Base-by-base conservation (phyloP, 1,140 invertebrate genomes). In the Heliconius hermathena region DNA sequence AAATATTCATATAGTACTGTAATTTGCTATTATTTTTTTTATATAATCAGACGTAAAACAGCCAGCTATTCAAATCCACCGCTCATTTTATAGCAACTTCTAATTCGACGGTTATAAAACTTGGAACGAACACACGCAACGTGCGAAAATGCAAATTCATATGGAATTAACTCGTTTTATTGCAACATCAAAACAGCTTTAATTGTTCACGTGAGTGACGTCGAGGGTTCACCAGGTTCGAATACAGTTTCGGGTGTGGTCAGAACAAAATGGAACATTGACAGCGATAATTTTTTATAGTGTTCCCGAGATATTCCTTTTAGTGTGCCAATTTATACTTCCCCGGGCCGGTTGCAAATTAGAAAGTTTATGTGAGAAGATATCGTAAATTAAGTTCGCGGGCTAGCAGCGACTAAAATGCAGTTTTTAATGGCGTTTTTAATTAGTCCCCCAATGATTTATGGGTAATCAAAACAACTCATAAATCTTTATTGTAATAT, bases 271-370 rank as follows among this genome's bases (percentile, higher is more conserved):
- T 88, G 84, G 85, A 89, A 89, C 87, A 88, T 87, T 85, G 85
- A 89, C 88, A 88, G 85, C 87, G 88, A 91, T 91, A 94, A 89
- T 89, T 87, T 91, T 93, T 93, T 93, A 94, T 92, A 90, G 88
- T 91, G 92, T 87, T 87, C 82, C 78, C 74, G 88, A 90, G 87
- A 88, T 92, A 89, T 92, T 93, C 84, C 86, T 92, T 92, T 94
- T 90, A 90, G 92, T 90, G 86, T 89, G 46, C 76, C 79, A 76
- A 20, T 81, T 57, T 77, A 81, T 87, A 87, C 85, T 84, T 84
- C 82, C 77, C 81, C 74, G 66, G 81, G 81, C 60, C 26, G 22
- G 60, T 66, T 84, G 88, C 89, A 93, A 93, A 93, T 94, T 93
- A 93, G 92, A 94, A 93, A 92, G 91, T 90, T 93, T 93, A 90